A percentile compares a stretch with the other conserved stretches of the same genome.
Evolutionary conservation across 2,888 invertebrate genomes (phyloP).

Genomic region (Trissolcus brochymenae): DNA sequence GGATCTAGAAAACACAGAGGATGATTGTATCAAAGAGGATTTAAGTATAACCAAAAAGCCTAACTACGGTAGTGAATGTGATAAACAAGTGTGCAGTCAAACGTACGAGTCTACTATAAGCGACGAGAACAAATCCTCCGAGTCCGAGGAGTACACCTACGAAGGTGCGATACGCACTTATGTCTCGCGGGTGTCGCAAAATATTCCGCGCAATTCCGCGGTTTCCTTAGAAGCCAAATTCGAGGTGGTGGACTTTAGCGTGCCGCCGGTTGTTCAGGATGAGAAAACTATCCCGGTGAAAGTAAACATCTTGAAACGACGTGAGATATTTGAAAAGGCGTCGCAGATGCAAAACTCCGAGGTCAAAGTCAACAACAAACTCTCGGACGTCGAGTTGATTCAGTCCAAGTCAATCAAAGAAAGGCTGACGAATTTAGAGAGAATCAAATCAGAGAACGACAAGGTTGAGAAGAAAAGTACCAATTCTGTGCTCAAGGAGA

Average conservation of each 20-base stretch:
- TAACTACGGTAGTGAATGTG: conserved; percentile 69
- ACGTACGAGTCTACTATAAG: conserved; percentile 84
- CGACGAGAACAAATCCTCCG: conserved; percentile 83
- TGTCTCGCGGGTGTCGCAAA: conserved; percentile 82
- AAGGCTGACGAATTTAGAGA: conserved; percentile 83
- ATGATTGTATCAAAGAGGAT: conserved; percentile 64
- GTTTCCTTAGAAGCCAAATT: conserved; percentile 67
- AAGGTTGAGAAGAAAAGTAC: conserved; percentile 74
- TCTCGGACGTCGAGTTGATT: conserved; percentile 80
- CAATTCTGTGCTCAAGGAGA: conserved; percentile 79
- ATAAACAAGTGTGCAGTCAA: conserved; percentile 72
- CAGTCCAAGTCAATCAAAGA: conserved; percentile 85
- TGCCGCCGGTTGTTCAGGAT: conserved; percentile 74
- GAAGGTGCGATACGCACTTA: conserved; percentile 92
- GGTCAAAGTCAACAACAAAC: conserved; percentile 74
- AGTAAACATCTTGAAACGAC: conserved; percentile 87
- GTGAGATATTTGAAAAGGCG: conserved; percentile 88
- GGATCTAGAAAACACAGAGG: conserved; percentile 62
- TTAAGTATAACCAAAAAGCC: conserved; percentile 64
- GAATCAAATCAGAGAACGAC: conserved; percentile 79
- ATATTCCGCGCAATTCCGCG: conserved; percentile 72
- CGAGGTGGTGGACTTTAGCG: conserved; percentile 28
- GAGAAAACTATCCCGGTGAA: conserved; percentile 82
- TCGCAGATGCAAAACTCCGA: conserved; percentile 68
- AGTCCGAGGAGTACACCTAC: conserved; percentile 89